Conservation (phyloP, 92 coral and sea anemone genomes). For the Blastomussa wellsi region DNA sequence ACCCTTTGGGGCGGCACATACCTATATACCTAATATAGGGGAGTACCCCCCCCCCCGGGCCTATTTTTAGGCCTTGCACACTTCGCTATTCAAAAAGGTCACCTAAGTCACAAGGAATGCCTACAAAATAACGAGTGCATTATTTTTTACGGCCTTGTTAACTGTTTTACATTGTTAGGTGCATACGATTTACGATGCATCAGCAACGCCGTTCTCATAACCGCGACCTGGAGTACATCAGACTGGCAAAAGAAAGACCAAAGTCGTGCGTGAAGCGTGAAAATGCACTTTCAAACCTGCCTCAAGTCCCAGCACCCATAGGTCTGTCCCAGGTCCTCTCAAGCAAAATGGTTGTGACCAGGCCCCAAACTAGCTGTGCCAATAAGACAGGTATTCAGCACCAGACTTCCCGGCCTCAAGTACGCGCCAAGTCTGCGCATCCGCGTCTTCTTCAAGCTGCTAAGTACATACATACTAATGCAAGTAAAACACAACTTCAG, state of each 20-base stretch:
- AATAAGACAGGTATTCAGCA: slow-evolving; percentile 39
- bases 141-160: background rate
- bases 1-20: too few species aligned
- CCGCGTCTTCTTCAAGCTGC: slow-evolving; percentile 74
- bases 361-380: slow-evolving; percentile 73
- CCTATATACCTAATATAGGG: too few species aligned
- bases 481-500: slow-evolving; percentile 83
- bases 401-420: slow-evolving; percentile 63
- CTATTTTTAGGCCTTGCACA: too few species aligned
- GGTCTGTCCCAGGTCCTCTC: slow-evolving; percentile 68
- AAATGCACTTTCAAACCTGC: slow-evolving; percentile 58
- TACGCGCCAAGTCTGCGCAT: slow-evolving; percentile 94
- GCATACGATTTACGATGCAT: slow-evolving; percentile 92
- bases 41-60: too few species aligned
- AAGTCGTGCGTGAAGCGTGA: slow-evolving; percentile 54
- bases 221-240: slow-evolving; percentile 47
- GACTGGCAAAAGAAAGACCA: slow-evolving; percentile 51
- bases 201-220: slow-evolving; percentile 50
- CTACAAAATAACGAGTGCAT: background rate
- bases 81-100: too few species aligned
- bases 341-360: slow-evolving; percentile 25
- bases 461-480: slow-evolving; percentile 87
- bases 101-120: too few species aligned
- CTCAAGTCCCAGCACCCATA: slow-evolving; percentile 53
- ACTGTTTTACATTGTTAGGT: slow-evolving; percentile 52